phyloP scores from a whole-genome alignment of 2,797 vertebrate species.

The Yasuhikotakia modesta region DNA sequence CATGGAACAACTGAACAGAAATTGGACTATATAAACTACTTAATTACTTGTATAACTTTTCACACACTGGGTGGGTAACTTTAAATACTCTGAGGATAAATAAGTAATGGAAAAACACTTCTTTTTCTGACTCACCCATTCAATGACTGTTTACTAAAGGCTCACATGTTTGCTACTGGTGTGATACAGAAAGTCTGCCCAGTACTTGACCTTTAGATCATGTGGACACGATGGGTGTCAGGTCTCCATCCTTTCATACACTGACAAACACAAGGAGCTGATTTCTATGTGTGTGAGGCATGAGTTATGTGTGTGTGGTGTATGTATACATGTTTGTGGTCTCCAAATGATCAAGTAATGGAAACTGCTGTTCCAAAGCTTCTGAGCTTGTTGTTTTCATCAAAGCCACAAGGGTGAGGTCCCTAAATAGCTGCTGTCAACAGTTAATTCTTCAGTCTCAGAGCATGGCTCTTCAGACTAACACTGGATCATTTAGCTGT shows the following conservation, averaged over 20 bases:
- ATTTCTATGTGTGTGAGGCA: background rate
- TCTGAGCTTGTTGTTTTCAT: constrained; percentile 43
- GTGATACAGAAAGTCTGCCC: constrained; percentile 11
- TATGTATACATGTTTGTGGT: background rate
- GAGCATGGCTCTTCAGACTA: constrained; percentile 43
- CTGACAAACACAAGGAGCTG: background rate
- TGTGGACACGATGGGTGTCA: constrained; percentile 37
- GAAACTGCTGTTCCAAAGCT: constrained; percentile 27
- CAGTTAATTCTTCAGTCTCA: constrained; percentile 52
- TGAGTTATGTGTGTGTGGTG: background rate
- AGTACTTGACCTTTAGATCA: background rate
- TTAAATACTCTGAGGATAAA: constrained; percentile 34
- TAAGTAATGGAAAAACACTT: constrained; percentile 33
- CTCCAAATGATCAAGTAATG: constrained; percentile 22
- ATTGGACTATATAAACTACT: background rate
- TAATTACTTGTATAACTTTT: constrained; percentile 20
- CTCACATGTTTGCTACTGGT: background rate
- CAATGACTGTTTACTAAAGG: background rate
- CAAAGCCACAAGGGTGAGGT: constrained; percentile 38
- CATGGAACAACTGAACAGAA: background rate
- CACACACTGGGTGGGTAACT: constrained; percentile 6
- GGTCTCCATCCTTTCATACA: background rate
- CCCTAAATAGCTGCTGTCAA: constrained; percentile 60
- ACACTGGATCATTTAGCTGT: constrained; percentile 43
- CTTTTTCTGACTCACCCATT: background rate